Conservation (phyloP, 2,797 vertebrate genomes). For the Ficedula albicollis region DNA sequence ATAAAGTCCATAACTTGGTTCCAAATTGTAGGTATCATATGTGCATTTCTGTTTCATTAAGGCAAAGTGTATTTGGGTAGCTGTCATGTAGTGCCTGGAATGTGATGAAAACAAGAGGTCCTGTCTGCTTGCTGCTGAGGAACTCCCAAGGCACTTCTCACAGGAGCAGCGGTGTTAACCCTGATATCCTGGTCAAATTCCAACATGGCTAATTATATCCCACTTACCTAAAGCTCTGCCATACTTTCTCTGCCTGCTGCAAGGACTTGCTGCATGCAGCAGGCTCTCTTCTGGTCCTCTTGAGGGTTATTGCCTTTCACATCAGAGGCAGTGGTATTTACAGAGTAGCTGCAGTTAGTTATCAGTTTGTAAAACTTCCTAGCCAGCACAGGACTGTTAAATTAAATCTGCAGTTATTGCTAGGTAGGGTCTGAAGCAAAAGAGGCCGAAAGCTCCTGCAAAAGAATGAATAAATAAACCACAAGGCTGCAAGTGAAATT, state of each 20-base stretch:
- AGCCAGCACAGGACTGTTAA: not conserved
- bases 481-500: slow-evolving; percentile 11
- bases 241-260: slow-evolving; percentile 4
- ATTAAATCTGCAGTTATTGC: not conserved
- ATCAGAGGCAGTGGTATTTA: not conserved
- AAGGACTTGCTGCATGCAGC: not conserved
- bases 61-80: slow-evolving; percentile 38
- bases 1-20: not conserved
- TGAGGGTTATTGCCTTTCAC: not conserved
- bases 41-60: slow-evolving; percentile 35
- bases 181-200: slow-evolving; percentile 69
- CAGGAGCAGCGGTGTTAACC: slow-evolving; percentile 58
- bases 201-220: slow-evolving; percentile 63
- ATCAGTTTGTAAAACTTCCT: not conserved
- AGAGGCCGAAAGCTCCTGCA: not conserved
- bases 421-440: not conserved
- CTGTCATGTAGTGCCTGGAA: slow-evolving; percentile 57
- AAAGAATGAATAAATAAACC: not conserved
- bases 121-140: slow-evolving; percentile 54
- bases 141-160: slow-evolving; percentile 55
- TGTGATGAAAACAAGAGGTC: slow-evolving; percentile 60
- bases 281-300: not conserved
- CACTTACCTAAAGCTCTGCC: slow-evolving; percentile 46
- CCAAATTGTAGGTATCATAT: not conserved
- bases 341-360: not conserved